Base-by-base conservation (phyloP, 2,888 invertebrate species). In the Antheraea assamensis region DNA sequence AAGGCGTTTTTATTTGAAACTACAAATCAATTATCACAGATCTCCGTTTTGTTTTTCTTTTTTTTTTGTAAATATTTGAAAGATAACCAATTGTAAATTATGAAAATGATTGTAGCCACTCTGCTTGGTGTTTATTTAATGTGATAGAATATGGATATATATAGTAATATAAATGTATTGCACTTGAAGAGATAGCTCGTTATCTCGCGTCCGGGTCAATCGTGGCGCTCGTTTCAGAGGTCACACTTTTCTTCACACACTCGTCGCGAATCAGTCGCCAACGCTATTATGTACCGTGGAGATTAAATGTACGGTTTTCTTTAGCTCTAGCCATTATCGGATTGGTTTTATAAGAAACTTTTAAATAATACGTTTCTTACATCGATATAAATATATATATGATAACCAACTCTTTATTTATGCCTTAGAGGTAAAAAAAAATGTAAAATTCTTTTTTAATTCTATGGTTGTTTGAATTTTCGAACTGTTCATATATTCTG, bases 121-220 rank as follows among this genome's bases (percentile, higher is more conserved):
- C 66, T 68, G 35, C 31, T 10, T 49, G 24, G 19, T 73, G 47
- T 73, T 70, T 73, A 70, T 73, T 58, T 30, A 30, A 35, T 55
- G 27, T 66, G 64, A 71, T 68, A 74, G 52, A 35, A 4, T 74
- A 71, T 55, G 42, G 52, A 66, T 35, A 75, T 73, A 27, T 78
- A 76, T 79, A 78, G 80, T 61, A 47, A 66, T 52, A 35, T 52
- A 71, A 64, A 27, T 71, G 24, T 83, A 77, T 78, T 86, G 87
- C 86, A 87, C 86, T 87, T 85, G 84, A 81, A 83, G 85, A 79
- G 85, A 86, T 81, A 81, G 77, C 72, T 31, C 13, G 76, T 77
- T 84, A 86, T 87, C 86, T 82, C 81, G 77, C 78, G 87, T 87
- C 87, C 87, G 87, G 87, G 87, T 87, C 86, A 86, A 74, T 76